Percentiles rank a stretch among this genome's conserved stretches.
Evolutionary conservation across 2,113 vertebrate species (phyloP).

Genomic region (Cyanistes caeruleus): DNA sequence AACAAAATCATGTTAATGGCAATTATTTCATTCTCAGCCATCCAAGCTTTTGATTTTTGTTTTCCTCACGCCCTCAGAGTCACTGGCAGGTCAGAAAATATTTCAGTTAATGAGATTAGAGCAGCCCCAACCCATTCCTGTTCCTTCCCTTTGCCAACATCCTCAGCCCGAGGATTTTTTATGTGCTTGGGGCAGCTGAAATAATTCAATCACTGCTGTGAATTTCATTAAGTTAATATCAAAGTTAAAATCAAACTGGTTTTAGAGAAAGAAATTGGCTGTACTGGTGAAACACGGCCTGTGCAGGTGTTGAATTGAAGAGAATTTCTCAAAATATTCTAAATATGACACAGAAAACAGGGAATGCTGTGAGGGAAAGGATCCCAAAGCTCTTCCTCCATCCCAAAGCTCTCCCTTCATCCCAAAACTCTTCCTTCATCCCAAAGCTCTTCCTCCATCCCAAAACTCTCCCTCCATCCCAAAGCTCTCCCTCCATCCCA

Average conservation of each 20-base stretch:
- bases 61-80: not conserved
- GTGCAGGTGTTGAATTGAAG: accelerated
- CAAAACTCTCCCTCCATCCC: not conserved
- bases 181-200: not conserved
- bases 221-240: accelerated
- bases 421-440: too few relatives aligned
- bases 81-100: not conserved
- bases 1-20: not conserved
- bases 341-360: not conserved
- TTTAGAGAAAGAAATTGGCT: not conserved
- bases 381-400: not conserved
- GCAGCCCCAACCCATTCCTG: not conserved
- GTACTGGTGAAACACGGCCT: accelerated
- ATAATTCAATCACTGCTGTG: accelerated
- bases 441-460: not conserved
- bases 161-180: accelerated
- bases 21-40: not conserved
- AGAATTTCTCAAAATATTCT: not conserved
- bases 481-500: not conserved
- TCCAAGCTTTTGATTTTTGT: not conserved
- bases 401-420: too few relatives aligned
- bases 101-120: not conserved
- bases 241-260: not conserved
- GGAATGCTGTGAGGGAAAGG: not conserved
- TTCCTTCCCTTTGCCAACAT: not conserved